Conservation (phyloP, 2,888 invertebrate genomes). For the Synanthedon myopaeformis region DNA sequence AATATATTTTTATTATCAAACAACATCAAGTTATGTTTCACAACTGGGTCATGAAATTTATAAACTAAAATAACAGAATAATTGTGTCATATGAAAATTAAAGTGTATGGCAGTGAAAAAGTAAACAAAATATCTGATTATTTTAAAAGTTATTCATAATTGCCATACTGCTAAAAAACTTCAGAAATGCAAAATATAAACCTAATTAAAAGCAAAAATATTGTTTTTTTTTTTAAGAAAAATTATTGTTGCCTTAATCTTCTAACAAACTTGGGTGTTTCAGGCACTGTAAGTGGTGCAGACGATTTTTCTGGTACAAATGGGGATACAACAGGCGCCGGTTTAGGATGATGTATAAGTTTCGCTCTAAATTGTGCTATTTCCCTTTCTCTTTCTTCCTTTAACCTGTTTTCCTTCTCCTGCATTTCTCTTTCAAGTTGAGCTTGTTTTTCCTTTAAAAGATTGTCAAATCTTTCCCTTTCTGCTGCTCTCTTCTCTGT, state of each 20-base stretch:
- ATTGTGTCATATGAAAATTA: too few relatives aligned
- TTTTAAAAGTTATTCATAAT: too few relatives aligned
- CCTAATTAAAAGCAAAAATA: too few relatives aligned
- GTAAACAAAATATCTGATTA: too few relatives aligned
- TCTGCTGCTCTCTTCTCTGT: slow-evolving; percentile 74
- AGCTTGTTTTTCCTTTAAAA: slow-evolving; percentile 64
- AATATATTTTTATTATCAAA: too few relatives aligned
- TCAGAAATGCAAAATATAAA: too few relatives aligned
- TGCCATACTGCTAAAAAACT: too few relatives aligned
- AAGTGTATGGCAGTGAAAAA: too few relatives aligned
- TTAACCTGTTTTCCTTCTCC: slow-evolving; percentile 39
- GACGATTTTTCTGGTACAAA: slow-evolving; percentile 62
- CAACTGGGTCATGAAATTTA: too few relatives aligned
- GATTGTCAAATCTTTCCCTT: slow-evolving; percentile 71
- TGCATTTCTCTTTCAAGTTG: slow-evolving; percentile 51
- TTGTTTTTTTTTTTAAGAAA: neutral
- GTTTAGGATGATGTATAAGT: slow-evolving; percentile 73
- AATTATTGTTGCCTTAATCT: slow-evolving; percentile 33
- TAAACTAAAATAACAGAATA: too few relatives aligned
- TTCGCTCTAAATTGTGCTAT: slow-evolving; percentile 65
- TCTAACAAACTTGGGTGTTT: slow-evolving; percentile 71
- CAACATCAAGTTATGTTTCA: neutral
- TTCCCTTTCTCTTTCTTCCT: slow-evolving; percentile 61
- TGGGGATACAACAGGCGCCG: slow-evolving; percentile 64
- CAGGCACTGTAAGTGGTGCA: slow-evolving; percentile 72